Evolutionary conservation across 2,113 vertebrate species (phyloP).

Genomic region (Rhynchopsitta pachyrhyncha): DNA sequence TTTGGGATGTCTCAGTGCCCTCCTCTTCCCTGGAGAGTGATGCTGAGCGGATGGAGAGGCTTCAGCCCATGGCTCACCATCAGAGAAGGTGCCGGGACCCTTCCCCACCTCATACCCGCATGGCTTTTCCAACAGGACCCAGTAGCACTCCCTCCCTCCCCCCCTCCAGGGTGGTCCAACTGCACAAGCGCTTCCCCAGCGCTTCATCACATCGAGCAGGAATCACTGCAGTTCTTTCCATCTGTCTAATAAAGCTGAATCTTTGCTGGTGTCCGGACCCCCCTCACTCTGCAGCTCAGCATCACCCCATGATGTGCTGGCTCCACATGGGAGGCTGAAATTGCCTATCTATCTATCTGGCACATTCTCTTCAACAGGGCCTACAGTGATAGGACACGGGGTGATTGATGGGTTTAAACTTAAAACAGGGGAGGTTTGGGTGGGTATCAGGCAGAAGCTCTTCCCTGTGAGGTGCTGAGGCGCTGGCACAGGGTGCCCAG

Average conservation of each 20-base stretch:
- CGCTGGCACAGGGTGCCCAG: background rate
- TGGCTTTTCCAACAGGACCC: rapidly evolving
- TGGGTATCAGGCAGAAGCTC: rapidly evolving
- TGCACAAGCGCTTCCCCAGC: background rate
- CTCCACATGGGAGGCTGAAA: rapidly evolving
- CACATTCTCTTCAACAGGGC: background rate
- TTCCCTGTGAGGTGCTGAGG: background rate
- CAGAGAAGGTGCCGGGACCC: rapidly evolving
- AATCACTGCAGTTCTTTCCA: slow-evolving; percentile 41
- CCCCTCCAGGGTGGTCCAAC: background rate
- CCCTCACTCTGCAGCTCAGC: background rate
- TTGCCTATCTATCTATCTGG: rapidly evolving
- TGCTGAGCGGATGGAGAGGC: rapidly evolving
- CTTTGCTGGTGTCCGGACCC: background rate
- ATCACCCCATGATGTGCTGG: background rate
- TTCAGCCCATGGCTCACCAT: rapidly evolving
- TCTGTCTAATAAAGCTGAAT: slow-evolving; percentile 10
- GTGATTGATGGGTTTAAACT: background rate
- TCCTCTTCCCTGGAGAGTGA: rapidly evolving
- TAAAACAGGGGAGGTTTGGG: background rate
- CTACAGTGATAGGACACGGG: background rate
- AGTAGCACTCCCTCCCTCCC: rapidly evolving
- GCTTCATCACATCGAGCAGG: background rate
- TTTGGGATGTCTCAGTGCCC: rapidly evolving
- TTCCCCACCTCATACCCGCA: rapidly evolving